Base-by-base conservation (phyloP, 2,888 invertebrate species). In the Trichogramma evanescens region DNA sequence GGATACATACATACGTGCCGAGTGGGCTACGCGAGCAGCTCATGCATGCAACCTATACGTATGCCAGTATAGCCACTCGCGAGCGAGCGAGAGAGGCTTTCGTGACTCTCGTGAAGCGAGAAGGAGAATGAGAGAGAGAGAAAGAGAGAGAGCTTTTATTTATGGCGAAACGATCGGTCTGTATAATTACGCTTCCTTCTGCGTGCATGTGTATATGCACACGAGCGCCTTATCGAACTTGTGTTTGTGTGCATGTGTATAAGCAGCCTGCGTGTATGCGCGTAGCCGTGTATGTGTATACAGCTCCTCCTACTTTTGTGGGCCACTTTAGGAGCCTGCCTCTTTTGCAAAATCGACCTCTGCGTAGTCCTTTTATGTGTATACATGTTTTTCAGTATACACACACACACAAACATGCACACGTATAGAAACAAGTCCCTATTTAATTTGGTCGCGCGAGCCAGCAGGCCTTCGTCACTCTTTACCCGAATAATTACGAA, bases 101-200 rank as follows among this genome's bases (percentile, higher is more conserved):
- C 26, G 26, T 26, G 26, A 26, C 26, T 26, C 26, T 26, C 26
- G 26, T 26, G 26, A 26, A 26, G 26, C 26, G 26, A 26, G 26
- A 26, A 26, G 26, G 26, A 26, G 26, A 26, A 26, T 26, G 26
- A 26, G 26, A 26, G 13, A 13, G 13, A 13, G 13, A 13, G 2
- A n/a, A 13, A 13, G 40, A 50, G 26, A 45, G 9, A 50, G 51
- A 66, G 67, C 65, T 66, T 73, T 72, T 72, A 72, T 74, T 75
- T 76, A 75, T 71, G 70, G 70, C 67, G 68, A 71, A 71, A 72
- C 70, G 71, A 74, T 75, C 70, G 69, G 69, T 60, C 70, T 70
- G 71, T 73, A 26, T 26, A 74, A 76, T 76, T 75, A 74, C 71
- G 72, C 68, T 68, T 72, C 68, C 69, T 67, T 26, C 66, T 65